Evolutionary conservation across 2,113 vertebrate genomes (phyloP).

Genomic region (Ondatra zibethicus): DNA sequence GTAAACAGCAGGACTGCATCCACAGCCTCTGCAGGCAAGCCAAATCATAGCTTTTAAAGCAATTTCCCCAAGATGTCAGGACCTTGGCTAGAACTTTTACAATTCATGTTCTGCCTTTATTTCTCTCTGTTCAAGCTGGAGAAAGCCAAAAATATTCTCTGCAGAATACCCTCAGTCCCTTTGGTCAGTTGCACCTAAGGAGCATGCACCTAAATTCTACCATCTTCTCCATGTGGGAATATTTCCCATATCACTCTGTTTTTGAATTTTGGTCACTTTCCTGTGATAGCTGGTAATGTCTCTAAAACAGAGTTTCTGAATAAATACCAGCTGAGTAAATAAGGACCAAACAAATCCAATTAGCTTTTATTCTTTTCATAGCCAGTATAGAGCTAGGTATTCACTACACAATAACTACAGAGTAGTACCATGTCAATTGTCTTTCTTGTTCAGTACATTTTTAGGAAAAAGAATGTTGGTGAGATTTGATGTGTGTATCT

Average conservation of each 20-base stretch:
- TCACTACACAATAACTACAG: background rate
- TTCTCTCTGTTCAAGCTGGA: background rate
- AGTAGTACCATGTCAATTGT: too few species aligned
- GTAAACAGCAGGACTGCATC: background rate
- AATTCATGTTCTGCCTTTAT: background rate
- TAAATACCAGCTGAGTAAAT: background rate
- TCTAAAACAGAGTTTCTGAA: background rate
- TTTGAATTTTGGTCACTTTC: background rate
- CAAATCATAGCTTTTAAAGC: background rate
- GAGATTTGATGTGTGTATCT: background rate
- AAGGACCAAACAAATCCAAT: background rate
- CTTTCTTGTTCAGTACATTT: background rate
- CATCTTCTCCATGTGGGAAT: too few species aligned
- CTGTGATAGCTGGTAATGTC: background rate
- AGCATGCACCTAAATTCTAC: too few species aligned
- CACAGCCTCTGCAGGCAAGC: background rate
- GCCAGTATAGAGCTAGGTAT: background rate
- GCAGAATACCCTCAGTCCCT: too few species aligned
- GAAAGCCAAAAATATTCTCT: background rate
- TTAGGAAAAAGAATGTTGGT: background rate
- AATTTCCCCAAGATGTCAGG: background rate
- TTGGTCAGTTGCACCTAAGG: too few species aligned
- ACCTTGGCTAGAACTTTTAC: background rate
- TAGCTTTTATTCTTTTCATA: constrained; percentile 18
- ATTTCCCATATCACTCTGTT: too few species aligned